A percentile compares a stretch with the other conserved stretches of the same genome.
phyloP scores from a whole-genome alignment of 53 echinoderm and acorn worm species.

The Patiria pectinifera region DNA sequence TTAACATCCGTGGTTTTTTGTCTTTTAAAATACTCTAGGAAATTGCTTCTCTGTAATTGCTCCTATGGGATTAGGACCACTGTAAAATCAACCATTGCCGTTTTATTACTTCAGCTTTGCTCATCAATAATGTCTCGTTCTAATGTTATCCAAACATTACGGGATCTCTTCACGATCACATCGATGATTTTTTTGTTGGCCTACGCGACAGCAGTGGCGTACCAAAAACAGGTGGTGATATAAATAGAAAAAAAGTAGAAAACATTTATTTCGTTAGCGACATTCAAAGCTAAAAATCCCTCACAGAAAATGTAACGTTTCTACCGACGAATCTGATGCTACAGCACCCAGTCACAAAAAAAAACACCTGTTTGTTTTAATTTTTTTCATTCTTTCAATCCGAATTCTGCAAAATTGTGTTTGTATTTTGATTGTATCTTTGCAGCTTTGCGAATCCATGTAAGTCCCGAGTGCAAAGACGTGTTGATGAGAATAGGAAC shows the following conservation, averaged over 20 bases:
- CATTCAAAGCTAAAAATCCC: too few relatives aligned
- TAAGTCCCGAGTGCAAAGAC: constrained; percentile 68
- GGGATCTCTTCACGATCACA: not conserved
- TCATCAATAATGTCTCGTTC: not conserved
- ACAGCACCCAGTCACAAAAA: not conserved
- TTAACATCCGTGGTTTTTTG: too few relatives aligned
- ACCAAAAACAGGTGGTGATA: too few relatives aligned
- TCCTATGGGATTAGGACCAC: not conserved
- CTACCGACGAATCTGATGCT: too few relatives aligned
- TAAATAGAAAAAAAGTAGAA: too few relatives aligned
- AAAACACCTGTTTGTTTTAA: not conserved
- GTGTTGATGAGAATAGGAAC: constrained; percentile 57
- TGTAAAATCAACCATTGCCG: not conserved
- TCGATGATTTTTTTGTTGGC: not conserved
- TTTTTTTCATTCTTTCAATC: not conserved
- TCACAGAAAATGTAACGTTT: too few relatives aligned
- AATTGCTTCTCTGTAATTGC: too few relatives aligned
- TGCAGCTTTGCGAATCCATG: constrained; percentile 66
- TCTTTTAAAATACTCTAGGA: too few relatives aligned
- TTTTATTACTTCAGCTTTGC: not conserved
- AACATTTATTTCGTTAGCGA: too few relatives aligned
- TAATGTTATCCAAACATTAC: not conserved
- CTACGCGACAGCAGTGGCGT: too few relatives aligned
- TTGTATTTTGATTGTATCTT: not conserved
- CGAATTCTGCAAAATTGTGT: too few relatives aligned